Evolutionary conservation across 1,140 invertebrate species (phyloP).

Genomic region (Temnothorax nylanderi): DNA sequence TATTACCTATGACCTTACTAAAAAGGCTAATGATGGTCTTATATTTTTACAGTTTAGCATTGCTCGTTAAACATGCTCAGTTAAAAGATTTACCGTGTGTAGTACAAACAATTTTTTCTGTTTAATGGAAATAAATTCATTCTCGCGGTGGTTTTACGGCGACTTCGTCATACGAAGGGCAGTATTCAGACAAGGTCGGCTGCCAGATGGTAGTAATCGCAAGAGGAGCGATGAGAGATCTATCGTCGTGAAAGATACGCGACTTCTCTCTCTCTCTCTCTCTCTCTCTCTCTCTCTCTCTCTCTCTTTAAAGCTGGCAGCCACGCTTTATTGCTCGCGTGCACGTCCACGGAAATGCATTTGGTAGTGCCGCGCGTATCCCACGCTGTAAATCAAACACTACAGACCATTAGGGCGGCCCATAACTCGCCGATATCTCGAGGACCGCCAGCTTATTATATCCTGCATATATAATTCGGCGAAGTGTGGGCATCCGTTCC

Average conservation of each 20-base stretch:
- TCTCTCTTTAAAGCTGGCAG: background rate
- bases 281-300: background rate
- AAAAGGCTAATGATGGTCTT: background rate
- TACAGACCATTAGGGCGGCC: slow-evolving; percentile 82
- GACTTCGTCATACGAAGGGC: background rate
- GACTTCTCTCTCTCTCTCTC: slow-evolving; percentile 9
- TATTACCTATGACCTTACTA: background rate
- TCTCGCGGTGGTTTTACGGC: background rate
- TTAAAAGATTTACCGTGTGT: background rate
- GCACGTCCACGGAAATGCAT: slow-evolving; percentile 65
- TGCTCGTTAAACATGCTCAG: background rate
- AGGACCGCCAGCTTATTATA: slow-evolving; percentile 85
- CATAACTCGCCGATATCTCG: slow-evolving; percentile 86
- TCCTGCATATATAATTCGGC: slow-evolving; percentile 84
- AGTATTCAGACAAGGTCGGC: slow-evolving; percentile 19
- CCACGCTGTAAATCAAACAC: slow-evolving; percentile 83
- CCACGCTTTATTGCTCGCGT: slow-evolving; percentile 70
- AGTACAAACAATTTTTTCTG: background rate
- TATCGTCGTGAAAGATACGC: slow-evolving; percentile 44
- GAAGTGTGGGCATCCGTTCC: slow-evolving; percentile 79
- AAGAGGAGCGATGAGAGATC: slow-evolving; percentile 50
- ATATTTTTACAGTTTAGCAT: slow-evolving; percentile 17
- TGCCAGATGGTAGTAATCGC: slow-evolving; percentile 45
- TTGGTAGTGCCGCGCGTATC: slow-evolving; percentile 67
- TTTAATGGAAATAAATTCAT: slow-evolving; percentile 40